These are phyloP conservation scores for Perodicticus potto DNA, from an alignment of 2,797 vertebrate genomes.

Conservation along the genomic window DNA sequence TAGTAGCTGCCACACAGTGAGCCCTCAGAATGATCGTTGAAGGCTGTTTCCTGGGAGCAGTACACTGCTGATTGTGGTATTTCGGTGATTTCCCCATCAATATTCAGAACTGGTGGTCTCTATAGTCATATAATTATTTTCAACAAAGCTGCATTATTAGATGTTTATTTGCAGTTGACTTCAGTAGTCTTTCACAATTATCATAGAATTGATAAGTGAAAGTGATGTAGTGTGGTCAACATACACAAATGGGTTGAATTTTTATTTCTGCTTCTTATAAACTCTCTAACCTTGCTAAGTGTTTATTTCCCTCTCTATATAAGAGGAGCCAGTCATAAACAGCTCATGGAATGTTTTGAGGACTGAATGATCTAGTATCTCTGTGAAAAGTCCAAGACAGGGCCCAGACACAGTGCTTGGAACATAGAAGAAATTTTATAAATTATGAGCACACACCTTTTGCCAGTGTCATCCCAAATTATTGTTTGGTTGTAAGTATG, in stretches of 20 bases:
- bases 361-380: neutral
- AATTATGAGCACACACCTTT: neutral
- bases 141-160: conserved; percentile 56
- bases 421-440: neutral
- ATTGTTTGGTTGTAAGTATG: neutral
- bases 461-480: neutral
- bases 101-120: conserved; percentile 29
- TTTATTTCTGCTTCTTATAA: conserved; percentile 22
- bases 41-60: neutral
- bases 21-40: neutral
- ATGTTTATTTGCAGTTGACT: conserved; percentile 47
- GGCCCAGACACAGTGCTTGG: neutral
- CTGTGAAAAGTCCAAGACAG: neutral
- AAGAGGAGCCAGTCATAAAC: neutral
- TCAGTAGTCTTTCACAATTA: conserved; percentile 16
- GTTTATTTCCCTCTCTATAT: neutral
- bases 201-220: conserved; percentile 12
- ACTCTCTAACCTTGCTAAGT: neutral
- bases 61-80: neutral
- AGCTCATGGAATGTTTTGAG: neutral
- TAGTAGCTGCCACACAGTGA: neutral
- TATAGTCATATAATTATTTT: conserved; percentile 36
- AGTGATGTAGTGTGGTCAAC: neutral
- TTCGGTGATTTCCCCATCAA: neutral
- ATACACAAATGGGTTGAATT: neutral